phyloP scores from a whole-genome alignment of 2,797 vertebrate genomes.

The Acipenser oxyrinchus region DNA sequence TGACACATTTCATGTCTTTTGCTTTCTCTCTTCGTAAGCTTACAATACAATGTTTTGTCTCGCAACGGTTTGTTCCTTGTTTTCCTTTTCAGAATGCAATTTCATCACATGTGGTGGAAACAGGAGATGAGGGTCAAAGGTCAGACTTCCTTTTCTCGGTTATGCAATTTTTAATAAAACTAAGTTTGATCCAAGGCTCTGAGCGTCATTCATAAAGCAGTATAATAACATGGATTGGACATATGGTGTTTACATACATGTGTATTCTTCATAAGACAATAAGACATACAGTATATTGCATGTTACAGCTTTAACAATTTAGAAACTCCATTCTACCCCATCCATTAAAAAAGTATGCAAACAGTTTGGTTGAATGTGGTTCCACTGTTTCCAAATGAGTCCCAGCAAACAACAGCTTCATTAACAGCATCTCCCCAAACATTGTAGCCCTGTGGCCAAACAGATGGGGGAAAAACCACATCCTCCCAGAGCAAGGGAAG shows the following conservation, averaged over 20 bases:
- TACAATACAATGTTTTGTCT: too few relatives aligned
- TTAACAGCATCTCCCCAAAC: not conserved
- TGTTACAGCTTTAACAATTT: too few relatives aligned
- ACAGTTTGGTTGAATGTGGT: not conserved
- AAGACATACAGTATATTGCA: not conserved
- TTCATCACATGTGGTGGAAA: conserved; percentile 30
- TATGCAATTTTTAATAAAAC: conserved; percentile 29
- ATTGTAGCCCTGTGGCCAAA: not conserved
- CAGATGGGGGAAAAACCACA: not conserved
- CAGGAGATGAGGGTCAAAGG: conserved; percentile 24
- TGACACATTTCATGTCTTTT: too few relatives aligned
- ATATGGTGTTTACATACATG: too few relatives aligned
- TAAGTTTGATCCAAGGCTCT: conserved; percentile 27
- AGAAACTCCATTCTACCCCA: too few relatives aligned
- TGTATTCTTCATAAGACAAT: not conserved
- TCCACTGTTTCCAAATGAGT: not conserved
- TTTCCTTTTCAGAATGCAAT: not conserved
- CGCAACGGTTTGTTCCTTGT: too few relatives aligned
- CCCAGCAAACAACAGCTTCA: not conserved
- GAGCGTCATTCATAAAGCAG: too few relatives aligned
- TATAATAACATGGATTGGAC: too few relatives aligned
- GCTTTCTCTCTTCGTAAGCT: too few relatives aligned
- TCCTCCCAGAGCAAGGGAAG: not conserved
- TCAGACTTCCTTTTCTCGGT: conserved; percentile 49
- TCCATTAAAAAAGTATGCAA: too few relatives aligned